Conservation (phyloP, 2,797 vertebrate genomes). For the Rousettus madagascariensis region DNA sequence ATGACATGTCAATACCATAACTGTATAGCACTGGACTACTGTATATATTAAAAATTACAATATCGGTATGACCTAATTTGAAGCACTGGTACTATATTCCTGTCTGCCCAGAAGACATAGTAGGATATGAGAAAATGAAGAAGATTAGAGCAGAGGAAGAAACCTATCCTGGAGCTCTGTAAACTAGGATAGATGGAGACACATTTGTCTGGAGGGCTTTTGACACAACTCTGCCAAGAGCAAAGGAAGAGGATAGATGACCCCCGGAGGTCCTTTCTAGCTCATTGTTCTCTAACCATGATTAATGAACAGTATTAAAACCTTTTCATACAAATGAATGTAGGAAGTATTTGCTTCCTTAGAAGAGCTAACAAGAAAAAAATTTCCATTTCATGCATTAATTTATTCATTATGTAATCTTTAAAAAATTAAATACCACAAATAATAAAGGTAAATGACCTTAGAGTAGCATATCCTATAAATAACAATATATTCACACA, state of each 20-base stretch:
- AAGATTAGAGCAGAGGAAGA: slow-evolving; percentile 12
- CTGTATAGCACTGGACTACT: not conserved
- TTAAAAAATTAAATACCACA: not conserved
- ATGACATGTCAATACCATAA: not conserved
- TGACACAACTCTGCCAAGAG: not conserved
- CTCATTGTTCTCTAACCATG: not conserved
- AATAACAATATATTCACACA: not conserved
- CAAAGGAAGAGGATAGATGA: not conserved
- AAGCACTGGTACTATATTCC: not conserved
- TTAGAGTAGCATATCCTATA: not conserved
- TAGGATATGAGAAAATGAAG: not conserved
- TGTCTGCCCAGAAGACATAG: not conserved
- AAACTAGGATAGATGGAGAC: not conserved
- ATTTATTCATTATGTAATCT: slow-evolving; percentile 8
- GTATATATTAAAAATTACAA: not conserved
- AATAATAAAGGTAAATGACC: not conserved
- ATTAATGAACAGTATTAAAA: not conserved
- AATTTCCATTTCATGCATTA: not conserved
- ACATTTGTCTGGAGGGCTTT: not conserved
- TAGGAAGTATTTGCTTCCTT: not conserved
- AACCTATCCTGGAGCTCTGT: not conserved
- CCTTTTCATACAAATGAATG: not conserved
- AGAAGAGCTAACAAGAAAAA: not conserved
- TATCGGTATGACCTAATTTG: not conserved
- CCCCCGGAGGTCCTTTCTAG: not conserved